Evolutionary conservation across 2,888 invertebrate species (phyloP).

Genomic region (Bursaphelenchus okinawaensis): DNA sequence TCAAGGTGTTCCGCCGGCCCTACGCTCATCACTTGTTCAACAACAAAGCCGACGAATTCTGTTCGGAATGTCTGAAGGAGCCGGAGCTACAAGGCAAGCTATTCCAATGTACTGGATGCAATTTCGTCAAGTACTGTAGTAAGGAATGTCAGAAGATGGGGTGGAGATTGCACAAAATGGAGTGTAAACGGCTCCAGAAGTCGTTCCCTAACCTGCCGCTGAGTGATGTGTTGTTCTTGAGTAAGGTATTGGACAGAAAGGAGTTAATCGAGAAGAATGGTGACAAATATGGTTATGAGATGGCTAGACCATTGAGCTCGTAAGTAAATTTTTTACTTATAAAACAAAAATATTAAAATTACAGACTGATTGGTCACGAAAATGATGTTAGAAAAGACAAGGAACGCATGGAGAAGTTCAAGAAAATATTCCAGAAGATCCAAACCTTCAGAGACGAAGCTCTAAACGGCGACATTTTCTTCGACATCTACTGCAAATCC

Average conservation of each 20-base stretch:
- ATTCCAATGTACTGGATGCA: slow-evolving; percentile 38
- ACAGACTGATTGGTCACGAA: slow-evolving; percentile 38
- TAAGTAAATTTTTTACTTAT: slow-evolving; percentile 16
- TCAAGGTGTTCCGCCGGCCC: slow-evolving; percentile 25
- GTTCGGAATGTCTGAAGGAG: slow-evolving; percentile 48
- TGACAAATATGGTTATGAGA: slow-evolving; percentile 47
- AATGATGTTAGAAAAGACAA: slow-evolving; percentile 40
- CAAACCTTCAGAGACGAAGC: slow-evolving; percentile 38
- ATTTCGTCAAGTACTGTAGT: slow-evolving; percentile 43
- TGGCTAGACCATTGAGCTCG: slow-evolving; percentile 38
- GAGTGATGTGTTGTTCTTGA: slow-evolving; percentile 53
- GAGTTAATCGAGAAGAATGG: slow-evolving; percentile 45
- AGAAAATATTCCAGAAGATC: slow-evolving; percentile 49
- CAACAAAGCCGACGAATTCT: slow-evolving; percentile 28
- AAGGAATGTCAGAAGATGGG: slow-evolving; percentile 49
- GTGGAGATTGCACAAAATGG: slow-evolving; percentile 47
- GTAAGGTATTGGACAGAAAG: slow-evolving; percentile 43
- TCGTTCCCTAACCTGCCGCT: slow-evolving; percentile 55
- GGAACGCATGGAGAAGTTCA: slow-evolving; percentile 48
- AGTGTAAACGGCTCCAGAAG: slow-evolving; percentile 47
- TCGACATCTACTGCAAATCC: slow-evolving; percentile 46
- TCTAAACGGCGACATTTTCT: slow-evolving; percentile 31
- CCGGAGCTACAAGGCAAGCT: slow-evolving; percentile 39
- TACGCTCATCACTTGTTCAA: slow-evolving; percentile 51
- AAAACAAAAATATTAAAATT: not conserved